A percentile compares a stretch with the other conserved stretches of the same genome.
Conservation (phyloP, 1,140 invertebrate genomes). For the Brachionus manjavacas region DNA sequence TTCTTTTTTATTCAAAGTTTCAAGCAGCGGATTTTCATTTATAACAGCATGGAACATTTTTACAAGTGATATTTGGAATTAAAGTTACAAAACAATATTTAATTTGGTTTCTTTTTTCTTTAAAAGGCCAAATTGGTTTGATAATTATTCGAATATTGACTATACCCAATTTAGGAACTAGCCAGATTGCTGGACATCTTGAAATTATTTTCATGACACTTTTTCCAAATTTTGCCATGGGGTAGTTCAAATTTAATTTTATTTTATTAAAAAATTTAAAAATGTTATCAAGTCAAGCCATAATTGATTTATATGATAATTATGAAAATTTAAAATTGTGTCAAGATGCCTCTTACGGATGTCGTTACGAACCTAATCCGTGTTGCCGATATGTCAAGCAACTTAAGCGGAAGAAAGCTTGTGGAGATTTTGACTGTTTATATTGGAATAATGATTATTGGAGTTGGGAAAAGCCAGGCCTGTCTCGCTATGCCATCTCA, state of each 20-base stretch:
- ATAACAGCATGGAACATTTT: constrained; percentile 45
- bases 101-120: neutral
- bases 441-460: neutral
- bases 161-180: constrained; percentile 49
- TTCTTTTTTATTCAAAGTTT: constrained; percentile 50
- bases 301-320: neutral
- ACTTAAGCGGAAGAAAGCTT: neutral
- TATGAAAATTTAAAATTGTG: constrained; percentile 6
- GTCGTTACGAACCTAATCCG: neutral
- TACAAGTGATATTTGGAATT: neutral
- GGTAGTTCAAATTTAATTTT: constrained; percentile 21
- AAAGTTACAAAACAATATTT: neutral
- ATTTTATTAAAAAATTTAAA: neutral
- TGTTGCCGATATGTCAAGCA: constrained; percentile 7
- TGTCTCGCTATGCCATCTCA: neutral
- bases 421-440: constrained; percentile 5
- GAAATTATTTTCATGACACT: constrained; percentile 54
- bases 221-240: constrained; percentile 52
- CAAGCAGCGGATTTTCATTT: constrained; percentile 51
- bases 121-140: constrained; percentile 48
- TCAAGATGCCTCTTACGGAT: neutral
- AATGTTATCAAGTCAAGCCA: neutral
- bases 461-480: constrained; percentile 35
- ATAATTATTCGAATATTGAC: constrained; percentile 49
- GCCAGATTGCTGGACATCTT: constrained; percentile 46